Evolutionary conservation across 1,140 invertebrate genomes (phyloP).

Genomic region (Zaprionus africanus): DNA sequence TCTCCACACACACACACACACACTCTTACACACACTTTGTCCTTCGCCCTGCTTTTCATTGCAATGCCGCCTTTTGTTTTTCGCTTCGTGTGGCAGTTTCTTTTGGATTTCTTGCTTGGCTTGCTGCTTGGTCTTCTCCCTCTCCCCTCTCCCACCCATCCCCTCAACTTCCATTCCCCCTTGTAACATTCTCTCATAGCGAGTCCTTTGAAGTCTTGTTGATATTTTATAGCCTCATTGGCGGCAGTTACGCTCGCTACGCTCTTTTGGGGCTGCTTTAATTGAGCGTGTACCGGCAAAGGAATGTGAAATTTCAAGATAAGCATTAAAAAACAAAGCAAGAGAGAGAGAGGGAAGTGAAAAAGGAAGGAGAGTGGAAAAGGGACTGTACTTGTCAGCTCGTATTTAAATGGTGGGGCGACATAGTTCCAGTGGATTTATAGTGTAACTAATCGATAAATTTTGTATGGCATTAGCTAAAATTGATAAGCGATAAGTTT

Average conservation of each 20-base stretch:
- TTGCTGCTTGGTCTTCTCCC: background rate
- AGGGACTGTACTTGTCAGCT: too few relatives aligned
- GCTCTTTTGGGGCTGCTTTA: conserved; percentile 23
- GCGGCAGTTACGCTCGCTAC: conserved; percentile 33
- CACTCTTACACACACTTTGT: conserved; percentile 6
- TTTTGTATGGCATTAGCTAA: background rate
- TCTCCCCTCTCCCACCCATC: background rate
- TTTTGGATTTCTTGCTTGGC: conserved; percentile 24
- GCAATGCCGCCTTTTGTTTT: conserved; percentile 63
- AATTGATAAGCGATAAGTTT: too few relatives aligned
- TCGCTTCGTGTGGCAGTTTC: conserved; percentile 74
- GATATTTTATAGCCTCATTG: conserved; percentile 50
- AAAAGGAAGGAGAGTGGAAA: too few relatives aligned
- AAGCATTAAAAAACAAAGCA: background rate
- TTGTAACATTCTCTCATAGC: background rate
- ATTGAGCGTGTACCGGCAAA: conserved; percentile 34
- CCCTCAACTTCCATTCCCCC: background rate
- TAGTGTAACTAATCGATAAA: background rate
- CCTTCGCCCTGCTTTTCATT: conserved; percentile 39
- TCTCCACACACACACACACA: background rate
- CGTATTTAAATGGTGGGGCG: too few relatives aligned
- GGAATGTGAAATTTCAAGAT: conserved; percentile 13
- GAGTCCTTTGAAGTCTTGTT: conserved; percentile 50
- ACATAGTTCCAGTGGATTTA: background rate
- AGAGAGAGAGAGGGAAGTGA: too few relatives aligned